Evolutionary conservation across 2,888 invertebrate genomes (phyloP), one percentile per base, ranked within the genome.

Genomic region (Epirrhoe tristata): DNA sequence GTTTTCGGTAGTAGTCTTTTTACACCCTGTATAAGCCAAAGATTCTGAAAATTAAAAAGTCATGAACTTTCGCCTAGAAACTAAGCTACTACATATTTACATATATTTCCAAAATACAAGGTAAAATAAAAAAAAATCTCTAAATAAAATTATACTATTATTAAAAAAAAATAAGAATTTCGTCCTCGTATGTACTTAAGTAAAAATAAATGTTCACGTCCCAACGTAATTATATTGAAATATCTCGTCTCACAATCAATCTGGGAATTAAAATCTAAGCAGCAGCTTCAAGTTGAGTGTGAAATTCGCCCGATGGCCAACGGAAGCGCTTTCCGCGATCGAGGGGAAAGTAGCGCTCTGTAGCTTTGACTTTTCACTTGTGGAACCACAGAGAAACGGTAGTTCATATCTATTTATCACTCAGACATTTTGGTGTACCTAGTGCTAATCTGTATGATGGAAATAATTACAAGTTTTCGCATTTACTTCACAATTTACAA

Each of bases 331-430:
- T 74, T 78, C 83, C 83, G 86, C 87, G 86, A 85, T 87, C 81
- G 86, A 85, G 82, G 83, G 83, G 85, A 88, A 90, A 89, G 87
- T 88, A 83, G 81, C 82, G 78, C 78, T 74, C 78, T 78, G 77
- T 77, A 78, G 83, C 87, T 90, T 90, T 89, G 89, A 88, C 87
- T 83, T 81, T 81, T 81, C 86, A 84, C 77, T 85, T 82, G 84
- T 80, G 53, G 34, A 5, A 43, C 57, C 46, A 43, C 32, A 53
- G 57, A n/a, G 10, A 16, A 36, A 31, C 31, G 10, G 8, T 16
- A 58, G 32, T 10, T 1, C 50, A 50, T 8, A 39, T 50, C 14
- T 34, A 31, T 58, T 58, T 48, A 32, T 48, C 58, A 43, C 39
- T 43, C 39, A 24, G 24, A 24, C 24, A 24, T 24, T 24, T 24